Evolutionary conservation across 2,888 invertebrate genomes (phyloP), one percentile per base, ranked within the genome.

Genomic region (Xestia sexstrigata): DNA sequence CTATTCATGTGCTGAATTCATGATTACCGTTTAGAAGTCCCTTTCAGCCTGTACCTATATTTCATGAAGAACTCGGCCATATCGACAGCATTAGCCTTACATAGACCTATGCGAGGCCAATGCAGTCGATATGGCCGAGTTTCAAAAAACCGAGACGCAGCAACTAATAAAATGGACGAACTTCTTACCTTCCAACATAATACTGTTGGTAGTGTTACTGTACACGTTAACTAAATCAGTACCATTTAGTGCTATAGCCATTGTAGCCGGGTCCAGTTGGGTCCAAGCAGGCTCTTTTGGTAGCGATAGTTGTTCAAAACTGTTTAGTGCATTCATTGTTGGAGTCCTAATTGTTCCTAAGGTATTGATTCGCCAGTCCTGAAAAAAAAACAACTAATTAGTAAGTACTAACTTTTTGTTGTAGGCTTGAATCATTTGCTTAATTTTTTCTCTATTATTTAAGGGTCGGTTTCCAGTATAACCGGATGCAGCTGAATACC

Each of bases 181-280:
- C 49, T 70, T 60, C 90, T 90, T 88, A 95, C 95, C 94, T 78
- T 92, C 92, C 23, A 94, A 86, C 79, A 88, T 66, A 62, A 95
- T 92, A 66, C 84, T 85, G 63, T 93, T 91, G 0, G 87, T 84
- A 0, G 91, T 87, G 75, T 86, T 87, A 75, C 63, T 90, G 35
- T 81, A 89, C 8, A 90, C 89, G 0, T 84, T 77, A 0, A 92
- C 89, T 0, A 93, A 52, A 9, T 60, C 63, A 3, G 42, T 42
- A 42, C 79, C 58, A 20, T 91, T 79, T 2, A 93, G 63, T 0
- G 88, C 89, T 1, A 92, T 76, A 6, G 91, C 89, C n/a, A 91
- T 87, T 0, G 91, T 91, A 0, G 89, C 91, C 1, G 93, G 92
- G 35, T 94, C 94, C 23, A 94, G 73, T 6, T 86, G 67, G 0